phyloP scores from a whole-genome alignment of 2,888 invertebrate species.

The Lasioglossum oenotherae region DNA sequence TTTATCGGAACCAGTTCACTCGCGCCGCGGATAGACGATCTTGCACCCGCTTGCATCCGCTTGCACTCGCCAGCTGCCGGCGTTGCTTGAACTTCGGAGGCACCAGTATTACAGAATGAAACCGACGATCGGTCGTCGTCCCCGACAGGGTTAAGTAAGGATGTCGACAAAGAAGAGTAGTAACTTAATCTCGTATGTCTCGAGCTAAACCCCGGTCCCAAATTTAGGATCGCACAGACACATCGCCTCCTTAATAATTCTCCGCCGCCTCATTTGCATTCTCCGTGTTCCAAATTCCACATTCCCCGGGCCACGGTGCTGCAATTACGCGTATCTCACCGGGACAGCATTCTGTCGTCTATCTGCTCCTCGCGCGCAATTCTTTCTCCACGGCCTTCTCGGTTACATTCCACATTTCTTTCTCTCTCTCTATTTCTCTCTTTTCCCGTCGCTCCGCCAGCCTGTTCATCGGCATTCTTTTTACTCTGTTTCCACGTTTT shows the following conservation, averaged over 20 bases:
- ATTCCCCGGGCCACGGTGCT: background rate
- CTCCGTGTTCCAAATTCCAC: conserved; percentile 3
- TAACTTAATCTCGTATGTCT: background rate
- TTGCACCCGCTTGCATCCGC: conserved; percentile 15
- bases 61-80: background rate
- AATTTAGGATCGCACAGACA: background rate
- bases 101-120: background rate
- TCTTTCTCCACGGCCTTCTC: conserved; percentile 9
- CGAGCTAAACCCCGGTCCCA: background rate
- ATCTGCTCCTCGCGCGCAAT: conserved; percentile 12
- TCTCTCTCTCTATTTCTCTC: background rate
- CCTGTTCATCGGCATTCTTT: conserved; percentile 44
- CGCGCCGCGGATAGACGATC: conserved; percentile 29
- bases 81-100: background rate
- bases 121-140: background rate
- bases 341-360: background rate
- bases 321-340: background rate
- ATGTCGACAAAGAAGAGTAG: background rate
- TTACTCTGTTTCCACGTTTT: conserved; percentile 58
- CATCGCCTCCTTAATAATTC: background rate
- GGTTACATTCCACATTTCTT: conserved; percentile 7
- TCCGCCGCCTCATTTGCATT: background rate
- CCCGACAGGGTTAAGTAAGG: background rate
- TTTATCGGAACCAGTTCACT: conserved; percentile 59
- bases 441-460: background rate